Conservation (phyloP, 2,113 vertebrate species). For the Acrocephalus arundinaceus region DNA sequence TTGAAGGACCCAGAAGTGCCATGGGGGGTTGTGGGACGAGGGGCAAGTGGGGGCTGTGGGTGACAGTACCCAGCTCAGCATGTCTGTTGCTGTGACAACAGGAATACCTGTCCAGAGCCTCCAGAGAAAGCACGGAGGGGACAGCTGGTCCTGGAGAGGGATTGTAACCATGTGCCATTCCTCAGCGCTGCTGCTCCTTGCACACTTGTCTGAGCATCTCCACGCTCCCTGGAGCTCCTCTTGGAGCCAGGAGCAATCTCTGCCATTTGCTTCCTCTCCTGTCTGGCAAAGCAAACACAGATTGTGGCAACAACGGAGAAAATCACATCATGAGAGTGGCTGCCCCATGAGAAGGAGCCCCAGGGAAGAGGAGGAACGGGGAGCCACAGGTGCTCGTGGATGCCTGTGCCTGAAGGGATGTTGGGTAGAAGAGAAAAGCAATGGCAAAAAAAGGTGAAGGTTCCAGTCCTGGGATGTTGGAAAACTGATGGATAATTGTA, state of each 20-base stretch:
- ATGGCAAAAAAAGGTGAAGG: neutral
- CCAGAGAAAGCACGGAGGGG: neutral
- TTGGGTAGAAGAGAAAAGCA: neutral
- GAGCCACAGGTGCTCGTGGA: neutral
- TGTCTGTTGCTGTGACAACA: accelerated
- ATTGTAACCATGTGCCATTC: neutral
- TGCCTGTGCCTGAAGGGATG: neutral
- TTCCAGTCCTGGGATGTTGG: neutral
- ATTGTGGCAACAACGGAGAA: neutral
- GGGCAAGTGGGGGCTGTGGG: neutral
- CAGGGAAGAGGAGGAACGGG: neutral
- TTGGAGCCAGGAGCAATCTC: neutral
- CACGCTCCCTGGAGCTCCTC: neutral
- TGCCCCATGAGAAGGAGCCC: neutral
- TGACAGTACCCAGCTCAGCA: neutral
- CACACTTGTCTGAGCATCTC: neutral
- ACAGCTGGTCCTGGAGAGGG: neutral
- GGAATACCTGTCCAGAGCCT: neutral
- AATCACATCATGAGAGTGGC: neutral
- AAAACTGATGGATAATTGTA: constrained; percentile 73
- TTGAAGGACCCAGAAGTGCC: neutral
- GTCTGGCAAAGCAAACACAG: neutral
- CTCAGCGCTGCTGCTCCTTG: neutral
- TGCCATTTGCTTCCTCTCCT: neutral
- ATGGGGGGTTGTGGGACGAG: accelerated